Percentiles rank a stretch among this genome's conserved stretches.
Conservation (phyloP, 2,797 vertebrate species). For the Eulemur rubriventer region DNA sequence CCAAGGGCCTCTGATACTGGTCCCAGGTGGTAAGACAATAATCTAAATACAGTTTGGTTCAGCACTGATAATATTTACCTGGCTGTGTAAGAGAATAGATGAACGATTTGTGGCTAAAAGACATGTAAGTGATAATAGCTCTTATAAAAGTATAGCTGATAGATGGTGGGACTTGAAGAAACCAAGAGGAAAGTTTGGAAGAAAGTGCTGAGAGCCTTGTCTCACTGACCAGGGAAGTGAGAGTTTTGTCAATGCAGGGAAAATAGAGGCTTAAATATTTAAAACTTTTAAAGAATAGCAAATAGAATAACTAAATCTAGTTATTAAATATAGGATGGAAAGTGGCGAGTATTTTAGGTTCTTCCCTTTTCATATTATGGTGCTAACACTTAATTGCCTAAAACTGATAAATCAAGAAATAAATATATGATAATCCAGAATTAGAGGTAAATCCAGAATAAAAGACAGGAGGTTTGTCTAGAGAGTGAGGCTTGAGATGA, state of each 20-base stretch:
- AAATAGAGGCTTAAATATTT: conserved; percentile 13
- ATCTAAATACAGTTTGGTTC: not conserved
- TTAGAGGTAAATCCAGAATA: not conserved
- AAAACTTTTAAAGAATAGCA: not conserved
- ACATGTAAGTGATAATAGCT: not conserved
- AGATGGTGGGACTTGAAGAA: not conserved
- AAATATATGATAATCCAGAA: not conserved
- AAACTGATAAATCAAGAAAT: not conserved
- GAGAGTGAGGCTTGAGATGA: not conserved
- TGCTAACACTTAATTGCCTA: not conserved
- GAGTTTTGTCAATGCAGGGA: not conserved
- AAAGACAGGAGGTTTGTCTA: not conserved
- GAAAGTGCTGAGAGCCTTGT: rapidly evolving
- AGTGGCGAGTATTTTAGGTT: not conserved
- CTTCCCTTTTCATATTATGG: not conserved
- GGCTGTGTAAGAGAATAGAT: not conserved
- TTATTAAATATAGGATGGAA: not conserved
- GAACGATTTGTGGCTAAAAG: not conserved
- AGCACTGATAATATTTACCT: not conserved
- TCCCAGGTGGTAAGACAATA: not conserved
- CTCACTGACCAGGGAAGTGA: not conserved
- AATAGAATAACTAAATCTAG: not conserved
- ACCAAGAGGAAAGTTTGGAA: not conserved
- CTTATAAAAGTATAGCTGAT: not conserved
- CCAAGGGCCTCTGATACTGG: not conserved